These are phyloP conservation scores for Amaurobius ferox DNA, from an alignment of 2,888 invertebrate genomes.

Conservation along the genomic window DNA sequence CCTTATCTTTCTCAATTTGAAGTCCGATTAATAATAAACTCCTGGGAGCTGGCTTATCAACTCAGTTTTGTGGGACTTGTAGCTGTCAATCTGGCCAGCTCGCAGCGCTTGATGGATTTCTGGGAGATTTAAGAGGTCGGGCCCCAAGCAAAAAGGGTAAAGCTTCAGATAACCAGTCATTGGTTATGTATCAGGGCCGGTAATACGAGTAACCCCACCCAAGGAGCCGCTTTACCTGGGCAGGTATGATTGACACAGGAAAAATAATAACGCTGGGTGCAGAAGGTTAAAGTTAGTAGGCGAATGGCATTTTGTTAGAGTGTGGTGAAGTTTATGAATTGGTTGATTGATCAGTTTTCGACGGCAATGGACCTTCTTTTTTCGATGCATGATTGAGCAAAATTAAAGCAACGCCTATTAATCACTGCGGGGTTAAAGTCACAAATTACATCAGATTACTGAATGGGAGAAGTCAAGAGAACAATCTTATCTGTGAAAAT, in stretches of 20 bases:
- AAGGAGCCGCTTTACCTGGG: background rate
- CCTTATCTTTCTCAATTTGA: constrained; percentile 4
- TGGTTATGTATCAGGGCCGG: constrained; percentile 54
- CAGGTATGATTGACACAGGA: background rate
- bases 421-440: background rate
- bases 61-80: constrained; percentile 9
- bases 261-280: constrained; percentile 2
- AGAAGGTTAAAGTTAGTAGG: constrained; percentile 1
- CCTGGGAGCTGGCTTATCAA: background rate
- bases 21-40: background rate
- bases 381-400: background rate
- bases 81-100: background rate
- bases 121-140: background rate
- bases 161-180: constrained; percentile 53
- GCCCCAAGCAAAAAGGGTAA: constrained; percentile 37
- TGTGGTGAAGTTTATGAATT: background rate
- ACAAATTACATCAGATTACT: background rate
- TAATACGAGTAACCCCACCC: constrained; percentile 56
- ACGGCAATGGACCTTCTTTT: no score
- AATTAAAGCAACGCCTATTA: background rate
- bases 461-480: no score
- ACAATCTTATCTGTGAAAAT: no score
- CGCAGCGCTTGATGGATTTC: background rate
- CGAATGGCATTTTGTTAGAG: background rate
- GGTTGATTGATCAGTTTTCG: background rate